Evolutionary conservation across 92 coral and sea anemone species (phyloP), one percentile per base, ranked within the genome.

Genomic region (Parazoanthus atlanticus): DNA sequence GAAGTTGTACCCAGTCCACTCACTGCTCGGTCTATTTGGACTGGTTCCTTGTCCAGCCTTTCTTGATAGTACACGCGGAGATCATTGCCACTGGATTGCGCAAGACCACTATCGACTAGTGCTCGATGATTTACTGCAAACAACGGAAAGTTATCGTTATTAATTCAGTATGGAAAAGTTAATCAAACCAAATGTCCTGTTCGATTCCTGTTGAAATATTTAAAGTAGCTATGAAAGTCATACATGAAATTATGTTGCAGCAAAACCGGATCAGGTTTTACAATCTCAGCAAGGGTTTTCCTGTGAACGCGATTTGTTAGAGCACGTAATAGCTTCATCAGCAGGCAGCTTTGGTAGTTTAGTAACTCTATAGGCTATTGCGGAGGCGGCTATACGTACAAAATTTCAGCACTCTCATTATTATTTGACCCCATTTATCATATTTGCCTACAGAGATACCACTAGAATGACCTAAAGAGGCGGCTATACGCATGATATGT

Each of bases 21-120:
- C 29, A 92, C 85, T 30, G 86, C 77, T 21, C 94, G 94, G 77
- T 92, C 94, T 32, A 92, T 81, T 69, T 92, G 90, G 52, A 49
- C 65, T 19, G 91, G 89, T 30, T 88, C 79, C 30, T 86, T 82
- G 38, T 54, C 71, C 82, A 36, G 41, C 0, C 82, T 34, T 21
- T 13, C 47, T n/a, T 80, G 65, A 85, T 81, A 92, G 80, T 70
- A 75, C 79, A 75, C 92, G 46, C 92, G 81, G 64, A 92, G 86
- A 66, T 92, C 94, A 36, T 92, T 84, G 8, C 94, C 94, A 40
- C 78, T 85, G 17, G 36, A 28, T n/a, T 72, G 71, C 31, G 92
- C 91, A 31, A 75, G 67, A 25, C 65, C 88, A 29, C 56, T 21
- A 66, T 92, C 92, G 70, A 92, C 80, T 17, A 92, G 78, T 11